phyloP scores from a whole-genome alignment of 1,140 invertebrate species.

The Panulirus ornatus region DNA sequence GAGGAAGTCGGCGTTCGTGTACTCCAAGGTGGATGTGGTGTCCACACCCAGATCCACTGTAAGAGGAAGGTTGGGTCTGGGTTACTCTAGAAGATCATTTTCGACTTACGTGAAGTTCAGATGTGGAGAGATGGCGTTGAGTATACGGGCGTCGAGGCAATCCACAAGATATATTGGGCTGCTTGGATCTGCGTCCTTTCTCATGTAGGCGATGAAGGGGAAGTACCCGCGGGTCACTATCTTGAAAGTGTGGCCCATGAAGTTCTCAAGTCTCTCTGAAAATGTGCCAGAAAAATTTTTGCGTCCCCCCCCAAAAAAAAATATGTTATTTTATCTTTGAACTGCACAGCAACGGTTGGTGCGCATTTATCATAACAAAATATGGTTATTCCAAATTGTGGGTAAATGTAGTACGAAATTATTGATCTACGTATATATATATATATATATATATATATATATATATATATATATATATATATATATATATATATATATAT shows the following conservation, averaged over 20 bases:
- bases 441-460: slow-evolving; percentile 5
- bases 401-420: not conserved
- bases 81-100: too few relatives aligned
- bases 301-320: not conserved
- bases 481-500: not conserved
- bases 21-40: too few relatives aligned
- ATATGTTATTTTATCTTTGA: not conserved
- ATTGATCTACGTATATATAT: not conserved
- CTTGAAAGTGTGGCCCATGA: slow-evolving; percentile 39
- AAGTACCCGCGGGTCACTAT: slow-evolving; percentile 37
- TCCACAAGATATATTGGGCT: slow-evolving; percentile 8
- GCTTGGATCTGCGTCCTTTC: not conserved
- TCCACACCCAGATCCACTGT: too few relatives aligned
- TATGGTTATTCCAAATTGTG: not conserved
- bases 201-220: slow-evolving; percentile 42
- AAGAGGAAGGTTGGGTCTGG: too few relatives aligned
- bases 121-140: slow-evolving; percentile 12
- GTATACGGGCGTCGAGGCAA: slow-evolving; percentile 61
- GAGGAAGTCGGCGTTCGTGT: too few relatives aligned
- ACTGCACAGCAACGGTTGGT: not conserved
- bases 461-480: not conserved
- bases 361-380: not conserved
- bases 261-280: not conserved
- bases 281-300: not conserved
- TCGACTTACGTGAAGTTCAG: slow-evolving; percentile 53